Evolutionary conservation across 2,797 vertebrate genomes (phyloP).

Genomic region (Avahi laniger): DNA sequence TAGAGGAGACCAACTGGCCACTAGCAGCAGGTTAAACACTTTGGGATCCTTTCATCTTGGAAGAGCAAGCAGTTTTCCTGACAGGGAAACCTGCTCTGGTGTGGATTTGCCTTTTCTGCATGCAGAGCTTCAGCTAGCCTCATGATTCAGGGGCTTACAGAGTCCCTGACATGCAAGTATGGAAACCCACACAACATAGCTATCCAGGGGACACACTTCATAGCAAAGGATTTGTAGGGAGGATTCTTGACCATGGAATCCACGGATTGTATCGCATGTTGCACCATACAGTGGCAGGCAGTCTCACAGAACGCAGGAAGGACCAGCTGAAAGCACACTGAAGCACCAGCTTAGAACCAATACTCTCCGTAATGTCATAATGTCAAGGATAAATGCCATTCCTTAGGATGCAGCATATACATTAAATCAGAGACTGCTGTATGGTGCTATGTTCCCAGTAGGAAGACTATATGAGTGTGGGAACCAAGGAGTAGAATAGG

Average conservation of each 20-base stretch:
- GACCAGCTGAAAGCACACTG: neutral
- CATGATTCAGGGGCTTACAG: neutral
- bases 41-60: neutral
- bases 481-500: neutral
- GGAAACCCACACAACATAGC: neutral
- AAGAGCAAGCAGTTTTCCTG: neutral
- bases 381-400: neutral
- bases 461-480: neutral
- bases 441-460: neutral
- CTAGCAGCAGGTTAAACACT: neutral
- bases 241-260: neutral
- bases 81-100: neutral
- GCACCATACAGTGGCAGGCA: neutral
- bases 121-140: neutral
- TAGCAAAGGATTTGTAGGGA: neutral
- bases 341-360: neutral
- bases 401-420: neutral
- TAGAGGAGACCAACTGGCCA: neutral
- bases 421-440: neutral
- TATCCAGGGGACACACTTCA: neutral
- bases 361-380: neutral
- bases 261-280: neutral
- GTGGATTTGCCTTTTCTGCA: neutral
- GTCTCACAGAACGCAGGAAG: neutral
- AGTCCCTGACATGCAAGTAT: neutral